Percentiles rank a stretch among this genome's conserved stretches.
Conservation (phyloP, 1,140 invertebrate genomes). For the Bombus polaris region DNA sequence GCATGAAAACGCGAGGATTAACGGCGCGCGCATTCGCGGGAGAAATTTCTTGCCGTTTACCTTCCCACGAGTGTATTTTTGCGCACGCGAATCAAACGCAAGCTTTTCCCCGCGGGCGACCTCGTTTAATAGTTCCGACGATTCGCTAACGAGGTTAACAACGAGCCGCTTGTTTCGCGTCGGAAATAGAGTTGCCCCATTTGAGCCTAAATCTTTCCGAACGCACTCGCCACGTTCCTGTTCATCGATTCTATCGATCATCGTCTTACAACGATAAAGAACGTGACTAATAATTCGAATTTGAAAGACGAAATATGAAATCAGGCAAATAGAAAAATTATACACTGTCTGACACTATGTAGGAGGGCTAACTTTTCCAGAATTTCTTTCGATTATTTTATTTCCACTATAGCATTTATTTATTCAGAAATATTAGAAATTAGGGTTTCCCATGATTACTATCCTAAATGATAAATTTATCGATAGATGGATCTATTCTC, state of each 20-base stretch:
- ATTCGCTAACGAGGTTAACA: conserved; percentile 42
- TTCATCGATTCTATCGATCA: background rate
- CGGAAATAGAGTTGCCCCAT: background rate
- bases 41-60: background rate
- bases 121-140: conserved; percentile 28
- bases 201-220: background rate
- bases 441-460: too few species aligned
- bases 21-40: background rate
- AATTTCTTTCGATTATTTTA: too few species aligned
- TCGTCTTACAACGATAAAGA: too few species aligned
- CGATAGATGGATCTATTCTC: too few species aligned
- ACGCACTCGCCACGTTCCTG: too few species aligned
- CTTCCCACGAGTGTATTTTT: conserved; percentile 27
- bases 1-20: background rate
- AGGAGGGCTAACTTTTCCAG: too few species aligned
- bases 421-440: too few species aligned
- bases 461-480: too few species aligned
- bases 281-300: too few species aligned
- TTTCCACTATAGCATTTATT: too few species aligned
- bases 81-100: background rate
- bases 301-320: background rate
- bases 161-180: background rate
- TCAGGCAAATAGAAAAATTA: background rate
- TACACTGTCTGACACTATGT: too few species aligned
- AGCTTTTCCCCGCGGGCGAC: conserved; percentile 19